Evolutionary conservation across 1,140 invertebrate genomes (phyloP), one percentile per base, ranked within the genome.

Genomic region (Ceratina calcarata): DNA sequence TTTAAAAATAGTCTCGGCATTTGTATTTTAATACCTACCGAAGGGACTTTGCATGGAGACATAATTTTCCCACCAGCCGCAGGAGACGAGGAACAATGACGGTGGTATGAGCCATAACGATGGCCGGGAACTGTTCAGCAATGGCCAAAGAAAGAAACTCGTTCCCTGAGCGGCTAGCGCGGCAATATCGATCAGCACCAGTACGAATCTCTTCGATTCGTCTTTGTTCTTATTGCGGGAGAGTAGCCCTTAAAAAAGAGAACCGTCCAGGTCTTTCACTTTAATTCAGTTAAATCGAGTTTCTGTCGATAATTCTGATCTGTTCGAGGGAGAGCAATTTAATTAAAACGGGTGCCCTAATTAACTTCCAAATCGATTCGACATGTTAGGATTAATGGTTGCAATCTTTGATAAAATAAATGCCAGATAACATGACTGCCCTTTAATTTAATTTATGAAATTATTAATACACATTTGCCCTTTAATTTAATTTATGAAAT

Each of bases 21-120:
- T 0, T 27, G n/a, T 12, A 57, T 13, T 4, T 16, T 13, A 16
- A 60, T 32, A 61, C 67, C 69, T 53, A 94, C 96, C 94, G 77
- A 98, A 94, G 0, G 96, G 95, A 81, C 97, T 98, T 72, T 96
- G 95, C 81, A 95, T 94, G 37, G 97, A 97, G 0, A 98, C 97
- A 89, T 97, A 99, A 93, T 99, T 99, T 93, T 99, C 98, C 98
- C 98, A 99, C 97, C 98, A 99, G 32, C 97, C 96, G 45, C 97
- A 95, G 3, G 98, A 99, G 58, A 98, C 96, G 60, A 98, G 94
- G 55, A 99, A 92, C 10, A 98, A 94, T 0, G 97, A 94, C 0
- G 97, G 91, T 0, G 98, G 98, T 71, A 98, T 96, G 10, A 98
- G 94, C 97, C 97, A 98, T 27, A 97, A 89, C 71, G 95, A 94